Conservation (phyloP, 2,797 vertebrate species). For the Nyctalus aviator region DNA sequence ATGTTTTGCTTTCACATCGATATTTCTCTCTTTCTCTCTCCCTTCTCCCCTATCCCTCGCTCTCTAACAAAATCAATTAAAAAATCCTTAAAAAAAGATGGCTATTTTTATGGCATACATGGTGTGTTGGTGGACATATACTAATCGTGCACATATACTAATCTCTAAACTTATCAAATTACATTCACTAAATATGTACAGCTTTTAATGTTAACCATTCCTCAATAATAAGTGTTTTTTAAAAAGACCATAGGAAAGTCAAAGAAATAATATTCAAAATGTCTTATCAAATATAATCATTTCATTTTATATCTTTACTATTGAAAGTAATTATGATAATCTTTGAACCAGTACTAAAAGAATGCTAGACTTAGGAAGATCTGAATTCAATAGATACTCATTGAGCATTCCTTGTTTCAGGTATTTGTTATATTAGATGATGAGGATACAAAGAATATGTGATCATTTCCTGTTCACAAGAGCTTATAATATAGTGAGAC, state of each 20-base stretch:
- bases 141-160: not conserved
- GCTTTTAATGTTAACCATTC: not conserved
- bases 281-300: not conserved
- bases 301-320: too few relatives aligned
- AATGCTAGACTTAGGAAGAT: not conserved
- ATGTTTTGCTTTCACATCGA: not conserved
- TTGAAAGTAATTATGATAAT: not conserved
- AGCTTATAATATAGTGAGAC: not conserved
- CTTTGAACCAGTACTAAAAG: not conserved
- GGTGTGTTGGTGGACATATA: not conserved
- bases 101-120: not conserved
- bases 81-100: not conserved
- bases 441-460: not conserved
- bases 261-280: constrained; percentile 46
- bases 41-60: not conserved
- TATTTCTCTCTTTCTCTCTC: not conserved
- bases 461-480: not conserved
- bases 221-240: not conserved
- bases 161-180: not conserved
- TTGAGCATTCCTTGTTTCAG: not conserved
- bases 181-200: not conserved
- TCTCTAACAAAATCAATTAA: not conserved
- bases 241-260: not conserved
- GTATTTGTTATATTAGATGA: not conserved
- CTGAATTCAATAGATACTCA: not conserved